Evolutionary conservation across 2,888 invertebrate genomes (phyloP).

Genomic region (Fragum whitleyi): DNA sequence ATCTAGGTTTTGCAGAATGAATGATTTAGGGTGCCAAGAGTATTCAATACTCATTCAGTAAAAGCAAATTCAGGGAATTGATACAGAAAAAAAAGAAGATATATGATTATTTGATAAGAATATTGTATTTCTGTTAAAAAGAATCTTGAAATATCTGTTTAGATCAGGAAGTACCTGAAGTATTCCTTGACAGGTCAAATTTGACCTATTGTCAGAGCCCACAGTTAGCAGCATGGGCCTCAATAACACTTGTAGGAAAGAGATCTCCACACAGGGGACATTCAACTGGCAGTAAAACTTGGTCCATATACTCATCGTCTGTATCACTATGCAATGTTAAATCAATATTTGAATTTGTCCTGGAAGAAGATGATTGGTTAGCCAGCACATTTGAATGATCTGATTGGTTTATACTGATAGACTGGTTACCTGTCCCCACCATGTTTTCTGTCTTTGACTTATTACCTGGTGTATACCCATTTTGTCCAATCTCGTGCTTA

Average conservation of each 20-base stretch:
- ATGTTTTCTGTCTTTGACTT: not conserved
- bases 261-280: constrained; percentile 57
- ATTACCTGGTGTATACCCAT: not conserved
- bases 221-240: constrained; percentile 56
- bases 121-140: no score
- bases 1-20: no score
- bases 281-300: constrained; percentile 31
- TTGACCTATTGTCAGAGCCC: not conserved
- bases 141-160: no score
- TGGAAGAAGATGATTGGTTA: not conserved
- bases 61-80: no score
- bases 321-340: constrained; percentile 3
- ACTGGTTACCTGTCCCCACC: not conserved
- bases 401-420: constrained; percentile 8
- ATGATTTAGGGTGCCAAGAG: no score
- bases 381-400: not conserved
- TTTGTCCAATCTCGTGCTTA: not conserved
- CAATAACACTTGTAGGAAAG: constrained; percentile 43
- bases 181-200: no score
- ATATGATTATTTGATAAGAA: no score
- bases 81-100: no score
- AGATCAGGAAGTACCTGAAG: no score
- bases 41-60: no score
- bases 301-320: constrained; percentile 1
- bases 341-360: not conserved